These are phyloP conservation scores for Psix sp. DNA, from an alignment of 1,140 invertebrate species.

Conservation along the genomic window DNA sequence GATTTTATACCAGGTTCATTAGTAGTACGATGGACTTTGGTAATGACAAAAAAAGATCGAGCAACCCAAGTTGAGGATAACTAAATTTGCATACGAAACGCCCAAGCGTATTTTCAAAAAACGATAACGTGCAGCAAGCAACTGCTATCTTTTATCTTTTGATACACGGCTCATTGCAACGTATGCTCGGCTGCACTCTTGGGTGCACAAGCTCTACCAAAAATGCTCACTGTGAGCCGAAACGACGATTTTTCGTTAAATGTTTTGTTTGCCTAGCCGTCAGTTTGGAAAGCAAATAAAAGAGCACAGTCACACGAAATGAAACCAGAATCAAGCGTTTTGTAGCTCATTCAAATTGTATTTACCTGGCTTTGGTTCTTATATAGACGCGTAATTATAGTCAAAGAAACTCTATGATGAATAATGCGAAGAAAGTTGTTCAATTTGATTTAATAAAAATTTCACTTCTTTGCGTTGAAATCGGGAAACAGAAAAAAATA, in stretches of 20 bases:
- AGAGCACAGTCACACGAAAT: neutral
- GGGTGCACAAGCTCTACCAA: constrained; percentile 24
- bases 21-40: constrained; percentile 9
- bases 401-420: too few species aligned
- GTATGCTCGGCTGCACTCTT: constrained; percentile 27
- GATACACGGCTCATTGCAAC: constrained; percentile 48
- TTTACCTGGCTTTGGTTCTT: too few species aligned
- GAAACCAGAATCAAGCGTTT: constrained; percentile 6
- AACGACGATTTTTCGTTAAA: constrained; percentile 23
- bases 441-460: too few species aligned
- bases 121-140: constrained; percentile 35
- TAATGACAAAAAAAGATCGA: constrained; percentile 11
- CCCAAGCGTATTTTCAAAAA: constrained; percentile 43
- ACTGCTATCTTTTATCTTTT: constrained; percentile 52
- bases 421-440: too few species aligned
- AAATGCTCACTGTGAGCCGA: constrained; percentile 7
- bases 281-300: constrained; percentile 14
- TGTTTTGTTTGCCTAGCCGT: constrained; percentile 22
- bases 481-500: too few species aligned
- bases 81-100: constrained; percentile 44
- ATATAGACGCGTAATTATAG: too few species aligned
- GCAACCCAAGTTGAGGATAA: constrained; percentile 4
- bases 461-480: too few species aligned
- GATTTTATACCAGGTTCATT: constrained; percentile 11
- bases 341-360: constrained; percentile 1